Conservation (phyloP, 2,113 vertebrate genomes). For the Plestiodon gilberti region DNA sequence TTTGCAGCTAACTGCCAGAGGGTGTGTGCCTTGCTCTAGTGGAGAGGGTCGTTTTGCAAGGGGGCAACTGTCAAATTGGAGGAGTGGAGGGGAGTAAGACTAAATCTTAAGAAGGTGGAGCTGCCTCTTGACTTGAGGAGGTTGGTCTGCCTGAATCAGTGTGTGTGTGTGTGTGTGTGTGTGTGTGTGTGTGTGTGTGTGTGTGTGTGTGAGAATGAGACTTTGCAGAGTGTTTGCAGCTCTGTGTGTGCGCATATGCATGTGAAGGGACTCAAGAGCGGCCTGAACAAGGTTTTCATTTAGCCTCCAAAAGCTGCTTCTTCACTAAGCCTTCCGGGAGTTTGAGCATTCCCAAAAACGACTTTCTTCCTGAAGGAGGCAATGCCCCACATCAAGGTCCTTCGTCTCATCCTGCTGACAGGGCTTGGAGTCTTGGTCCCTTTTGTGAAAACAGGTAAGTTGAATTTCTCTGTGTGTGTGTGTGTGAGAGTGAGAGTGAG, state of each 20-base stretch:
- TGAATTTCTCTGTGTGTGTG: slow-evolving; percentile 21
- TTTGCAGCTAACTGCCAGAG: not conserved
- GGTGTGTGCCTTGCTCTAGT: not conserved
- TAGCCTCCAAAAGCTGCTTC: slow-evolving; percentile 62
- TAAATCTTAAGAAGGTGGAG: slow-evolving; percentile 68
- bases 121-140: slow-evolving; percentile 59
- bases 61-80: slow-evolving; percentile 22
- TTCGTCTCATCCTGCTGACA: slow-evolving; percentile 54
- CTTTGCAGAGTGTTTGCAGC: slow-evolving; percentile 47
- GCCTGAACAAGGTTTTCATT: slow-evolving; percentile 71
- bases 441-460: slow-evolving; percentile 77
- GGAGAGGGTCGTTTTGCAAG: not conserved
- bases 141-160: slow-evolving; percentile 53
- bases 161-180: not conserved
- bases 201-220: not conserved
- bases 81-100: slow-evolving; percentile 28
- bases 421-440: slow-evolving; percentile 66
- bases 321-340: slow-evolving; percentile 41
- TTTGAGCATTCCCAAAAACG: slow-evolving; percentile 39
- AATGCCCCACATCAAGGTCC: slow-evolving; percentile 65
- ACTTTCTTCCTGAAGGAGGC: slow-evolving; percentile 52
- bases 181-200: slow-evolving; percentile 4
- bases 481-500: too few relatives aligned
- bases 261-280: slow-evolving; percentile 61
- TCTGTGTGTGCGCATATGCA: slow-evolving; percentile 25